Percentiles rank a stretch among this genome's conserved stretches.
phyloP scores from a whole-genome alignment of 2,113 vertebrate species.

The Mus musculus region DNA sequence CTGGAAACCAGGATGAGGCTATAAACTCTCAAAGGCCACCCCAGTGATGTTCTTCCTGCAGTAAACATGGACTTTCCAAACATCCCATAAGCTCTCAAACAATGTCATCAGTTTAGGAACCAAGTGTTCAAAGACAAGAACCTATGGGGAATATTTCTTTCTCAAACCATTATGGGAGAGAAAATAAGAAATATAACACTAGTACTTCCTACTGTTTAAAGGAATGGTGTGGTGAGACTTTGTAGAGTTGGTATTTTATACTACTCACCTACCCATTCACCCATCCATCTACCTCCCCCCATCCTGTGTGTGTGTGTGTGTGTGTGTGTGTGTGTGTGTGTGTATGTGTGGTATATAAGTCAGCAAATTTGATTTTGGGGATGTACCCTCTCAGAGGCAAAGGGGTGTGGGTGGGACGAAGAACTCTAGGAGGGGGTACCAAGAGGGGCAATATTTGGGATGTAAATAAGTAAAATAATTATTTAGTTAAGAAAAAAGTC shows the following conservation, averaged over 20 bases:
- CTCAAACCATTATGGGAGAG: neutral
- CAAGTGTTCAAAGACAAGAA: neutral
- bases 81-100: neutral
- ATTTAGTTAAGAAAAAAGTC: neutral
- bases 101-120: neutral
- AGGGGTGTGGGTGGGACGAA: too few relatives aligned
- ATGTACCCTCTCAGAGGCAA: too few relatives aligned
- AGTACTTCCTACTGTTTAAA: neutral
- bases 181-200: constrained; percentile 15
- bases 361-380: too few relatives aligned
- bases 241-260: neutral
- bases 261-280: neutral
- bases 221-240: neutral
- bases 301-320: neutral
- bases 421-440: too few relatives aligned
- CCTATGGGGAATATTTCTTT: neutral
- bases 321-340: neutral
- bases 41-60: neutral
- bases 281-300: neutral
- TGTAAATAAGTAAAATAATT: too few relatives aligned
- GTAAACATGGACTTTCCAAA: neutral
- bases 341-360: neutral
- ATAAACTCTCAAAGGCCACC: neutral
- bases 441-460: too few relatives aligned
- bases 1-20: neutral